These are phyloP conservation scores for Pogona vitticeps DNA, from an alignment of 2,113 vertebrate genomes.

Conservation along the genomic window DNA sequence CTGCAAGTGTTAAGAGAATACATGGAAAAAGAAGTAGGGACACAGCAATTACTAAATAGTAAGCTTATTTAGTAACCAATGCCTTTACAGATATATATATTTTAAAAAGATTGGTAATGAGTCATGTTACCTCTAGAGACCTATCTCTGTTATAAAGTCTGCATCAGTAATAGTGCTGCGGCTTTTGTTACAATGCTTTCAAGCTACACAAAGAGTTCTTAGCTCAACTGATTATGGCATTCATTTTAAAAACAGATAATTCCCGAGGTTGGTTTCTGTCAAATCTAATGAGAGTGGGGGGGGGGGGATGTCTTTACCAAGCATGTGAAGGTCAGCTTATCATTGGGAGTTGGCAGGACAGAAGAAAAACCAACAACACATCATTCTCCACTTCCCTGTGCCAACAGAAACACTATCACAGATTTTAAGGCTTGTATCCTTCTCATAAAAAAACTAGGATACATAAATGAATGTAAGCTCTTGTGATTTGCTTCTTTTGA, in stretches of 20 bases:
- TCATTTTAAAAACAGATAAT: not conserved
- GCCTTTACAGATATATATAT: slow-evolving; percentile 58
- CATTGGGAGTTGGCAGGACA: slow-evolving; percentile 8
- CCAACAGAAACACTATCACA: slow-evolving; percentile 40
- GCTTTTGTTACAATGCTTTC: not conserved
- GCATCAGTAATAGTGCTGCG: not conserved
- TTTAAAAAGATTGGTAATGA: not conserved
- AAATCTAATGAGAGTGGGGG: not conserved
- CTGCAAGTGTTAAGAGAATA: not conserved
- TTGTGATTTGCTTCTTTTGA: slow-evolving; percentile 65
- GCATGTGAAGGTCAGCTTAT: slow-evolving; percentile 58
- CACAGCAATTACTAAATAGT: slow-evolving; percentile 48
- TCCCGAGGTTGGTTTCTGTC: not conserved
- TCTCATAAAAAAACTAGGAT: slow-evolving; percentile 52
- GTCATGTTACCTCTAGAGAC: not conserved
- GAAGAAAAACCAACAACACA: slow-evolving; percentile 47
- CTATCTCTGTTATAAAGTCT: not conserved
- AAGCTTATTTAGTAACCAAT: slow-evolving; percentile 56
- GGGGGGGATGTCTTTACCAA: slow-evolving; percentile 11
- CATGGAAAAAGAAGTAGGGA: slow-evolving; percentile 36
- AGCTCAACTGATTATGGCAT: not conserved
- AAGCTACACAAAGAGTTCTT: not conserved
- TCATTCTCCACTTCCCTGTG: slow-evolving; percentile 35
- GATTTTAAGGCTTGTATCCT: slow-evolving; percentile 56
- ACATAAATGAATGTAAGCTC: slow-evolving; percentile 56